Evolutionary conservation across 1,140 invertebrate species (phyloP), one percentile per base, ranked within the genome.

Genomic region (Melitaea cinxia): DNA sequence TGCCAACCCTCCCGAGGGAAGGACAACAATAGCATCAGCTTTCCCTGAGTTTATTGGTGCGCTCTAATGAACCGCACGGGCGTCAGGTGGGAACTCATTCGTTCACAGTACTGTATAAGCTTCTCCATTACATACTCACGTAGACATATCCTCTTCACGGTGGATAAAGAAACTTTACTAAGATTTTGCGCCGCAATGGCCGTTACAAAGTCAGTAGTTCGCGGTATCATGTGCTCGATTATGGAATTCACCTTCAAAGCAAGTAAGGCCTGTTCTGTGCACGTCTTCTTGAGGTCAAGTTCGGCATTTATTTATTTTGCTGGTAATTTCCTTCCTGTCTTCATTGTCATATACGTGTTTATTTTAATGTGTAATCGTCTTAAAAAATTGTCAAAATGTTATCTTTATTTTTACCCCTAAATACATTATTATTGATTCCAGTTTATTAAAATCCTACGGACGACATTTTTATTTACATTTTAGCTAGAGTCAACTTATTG

Each of bases 191-290:
- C 49, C 52, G 70, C 65, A 67, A 88, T 88, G 85, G 88, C 85
- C 19, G 75, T 88, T 28, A 90, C 88, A 4, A 90, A 89, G 68
- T 84, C 86, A 23, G 85, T 79, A 10, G 84, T 90, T 24, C 82
- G 86, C 60, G 86, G 88, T 54, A 82, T 89, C 61, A 90, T 90
- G 88, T 90, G 85, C 62, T 84, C 85, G 23, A 83, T 90, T 60
- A 89, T 90, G 88, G 88, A 90, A 72, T 85, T 90, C 73, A 90
- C 88, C 59, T 90, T 90, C 73, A 90, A 84, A 90, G 88, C 88
- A 87, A 90, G 88, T 90, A 88, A 90, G 85, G 62, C 49, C 56
- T 67, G 50, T 70, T 66, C 65, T 64, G 65, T 61, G 63, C 64
- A 65, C 65, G 64, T 68, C 49, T 57, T 62, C 56, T 33, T 68